A percentile compares a stretch with the other conserved stretches of the same genome.
Evolutionary conservation across 2,888 invertebrate genomes (phyloP).

Genomic region (Priocnemis perturbator): DNA sequence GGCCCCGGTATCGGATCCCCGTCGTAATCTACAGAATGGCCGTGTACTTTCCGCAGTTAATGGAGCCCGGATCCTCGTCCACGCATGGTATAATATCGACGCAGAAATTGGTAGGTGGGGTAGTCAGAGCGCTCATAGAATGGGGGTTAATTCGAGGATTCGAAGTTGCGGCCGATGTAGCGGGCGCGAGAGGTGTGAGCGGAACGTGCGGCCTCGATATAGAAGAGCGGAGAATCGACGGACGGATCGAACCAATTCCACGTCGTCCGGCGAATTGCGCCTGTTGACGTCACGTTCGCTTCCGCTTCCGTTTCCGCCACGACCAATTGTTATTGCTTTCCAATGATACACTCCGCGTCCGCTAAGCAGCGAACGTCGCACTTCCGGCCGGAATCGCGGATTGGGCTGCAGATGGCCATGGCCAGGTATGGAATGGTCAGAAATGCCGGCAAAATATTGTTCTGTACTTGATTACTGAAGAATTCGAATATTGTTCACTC

Average conservation of each 20-base stretch:
- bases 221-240: not conserved
- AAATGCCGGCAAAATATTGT: no score
- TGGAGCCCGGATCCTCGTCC: no score
- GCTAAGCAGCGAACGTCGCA: constrained; percentile 6
- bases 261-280: constrained; percentile 64
- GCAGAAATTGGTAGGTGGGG: no score
- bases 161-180: constrained; percentile 25
- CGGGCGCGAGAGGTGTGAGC: not conserved
- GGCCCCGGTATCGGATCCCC: no score
- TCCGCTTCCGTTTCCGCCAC: constrained; percentile 62
- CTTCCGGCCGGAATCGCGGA: constrained; percentile 14
- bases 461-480: no score
- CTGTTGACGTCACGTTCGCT: constrained; percentile 67
- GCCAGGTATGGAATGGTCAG: not conserved
- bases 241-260: constrained; percentile 54
- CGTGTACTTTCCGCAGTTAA: no score
- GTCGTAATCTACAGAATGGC: no score
- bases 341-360: constrained; percentile 45
- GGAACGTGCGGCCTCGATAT: not conserved
- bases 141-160: constrained; percentile 51
- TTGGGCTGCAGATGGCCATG: constrained; percentile 10
- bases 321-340: constrained; percentile 66
- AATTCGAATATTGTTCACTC: no score
- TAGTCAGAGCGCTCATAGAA: constrained; percentile 23
- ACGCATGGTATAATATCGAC: no score